A percentile compares a stretch with the other conserved stretches of the same genome.
These are phyloP conservation scores for Blomia tropicalis DNA, from an alignment of 2,888 invertebrate genomes.

Conservation along the genomic window DNA sequence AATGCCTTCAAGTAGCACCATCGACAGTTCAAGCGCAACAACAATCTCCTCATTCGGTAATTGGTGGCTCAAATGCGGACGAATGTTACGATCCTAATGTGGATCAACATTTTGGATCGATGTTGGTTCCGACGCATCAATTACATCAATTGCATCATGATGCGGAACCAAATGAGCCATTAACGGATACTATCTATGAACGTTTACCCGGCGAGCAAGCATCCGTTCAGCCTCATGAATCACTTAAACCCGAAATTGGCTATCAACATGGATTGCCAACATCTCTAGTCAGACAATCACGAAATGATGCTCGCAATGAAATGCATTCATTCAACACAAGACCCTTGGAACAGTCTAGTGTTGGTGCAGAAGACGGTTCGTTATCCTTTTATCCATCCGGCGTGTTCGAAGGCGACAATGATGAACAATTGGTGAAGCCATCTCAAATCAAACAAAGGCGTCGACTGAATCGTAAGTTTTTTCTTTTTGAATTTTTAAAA, in stretches of 20 bases:
- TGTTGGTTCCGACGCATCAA: background rate
- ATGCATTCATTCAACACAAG: background rate
- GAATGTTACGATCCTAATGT: conserved; percentile 1
- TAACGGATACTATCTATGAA: conserved; percentile 10
- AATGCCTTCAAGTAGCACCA: conserved; percentile 61
- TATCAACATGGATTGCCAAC: conserved; percentile 4
- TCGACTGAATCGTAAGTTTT: conserved; percentile 37
- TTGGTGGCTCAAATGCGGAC: background rate
- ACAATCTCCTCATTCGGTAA: background rate
- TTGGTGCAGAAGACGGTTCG: background rate
- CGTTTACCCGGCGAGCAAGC: background rate
- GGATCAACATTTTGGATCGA: background rate
- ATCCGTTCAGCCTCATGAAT: background rate
- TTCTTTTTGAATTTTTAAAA: conserved; percentile 1
- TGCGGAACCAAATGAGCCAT: background rate
- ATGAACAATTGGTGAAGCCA: conserved; percentile 39
- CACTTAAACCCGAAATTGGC: too few species aligned
- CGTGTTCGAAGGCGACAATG: background rate
- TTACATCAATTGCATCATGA: background rate
- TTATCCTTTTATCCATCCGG: background rate
- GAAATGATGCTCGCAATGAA: background rate
- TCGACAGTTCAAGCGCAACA: background rate
- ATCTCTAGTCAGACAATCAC: conserved; percentile 9
- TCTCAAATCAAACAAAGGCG: conserved; percentile 38
- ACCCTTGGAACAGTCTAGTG: background rate